Conservation (phyloP, 2,113 vertebrate species). For the Neopipo cinnamomea region DNA sequence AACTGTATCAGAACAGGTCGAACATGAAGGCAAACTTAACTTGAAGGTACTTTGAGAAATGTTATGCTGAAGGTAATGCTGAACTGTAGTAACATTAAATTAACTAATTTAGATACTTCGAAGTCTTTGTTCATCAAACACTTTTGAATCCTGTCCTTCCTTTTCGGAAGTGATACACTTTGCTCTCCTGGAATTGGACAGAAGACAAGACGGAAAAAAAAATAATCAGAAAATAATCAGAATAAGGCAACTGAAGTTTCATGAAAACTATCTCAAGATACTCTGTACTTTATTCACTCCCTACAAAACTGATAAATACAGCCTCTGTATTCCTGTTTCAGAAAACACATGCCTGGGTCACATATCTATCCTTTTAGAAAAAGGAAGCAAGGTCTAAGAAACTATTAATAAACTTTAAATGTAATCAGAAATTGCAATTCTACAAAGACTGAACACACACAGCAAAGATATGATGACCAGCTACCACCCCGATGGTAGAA, state of each 20-base stretch:
- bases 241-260: background rate
- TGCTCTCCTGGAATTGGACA: slow-evolving; percentile 63
- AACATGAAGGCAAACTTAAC: background rate
- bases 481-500: background rate
- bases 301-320: background rate
- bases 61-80: background rate
- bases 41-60: background rate
- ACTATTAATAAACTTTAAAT: background rate
- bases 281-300: background rate
- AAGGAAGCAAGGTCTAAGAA: background rate
- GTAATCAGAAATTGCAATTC: background rate
- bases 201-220: background rate
- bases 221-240: background rate
- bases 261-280: background rate
- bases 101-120: background rate
- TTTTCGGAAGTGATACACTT: slow-evolving; percentile 72
- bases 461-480: background rate
- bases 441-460: background rate
- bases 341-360: background rate
- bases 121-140: slow-evolving; percentile 49
- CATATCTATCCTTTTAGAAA: background rate
- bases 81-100: background rate
- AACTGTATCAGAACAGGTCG: background rate
- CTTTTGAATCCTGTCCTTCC: slow-evolving; percentile 73
- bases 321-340: background rate